phyloP scores from a whole-genome alignment of 2,888 invertebrate genomes.

The Chrysolina americana region DNA sequence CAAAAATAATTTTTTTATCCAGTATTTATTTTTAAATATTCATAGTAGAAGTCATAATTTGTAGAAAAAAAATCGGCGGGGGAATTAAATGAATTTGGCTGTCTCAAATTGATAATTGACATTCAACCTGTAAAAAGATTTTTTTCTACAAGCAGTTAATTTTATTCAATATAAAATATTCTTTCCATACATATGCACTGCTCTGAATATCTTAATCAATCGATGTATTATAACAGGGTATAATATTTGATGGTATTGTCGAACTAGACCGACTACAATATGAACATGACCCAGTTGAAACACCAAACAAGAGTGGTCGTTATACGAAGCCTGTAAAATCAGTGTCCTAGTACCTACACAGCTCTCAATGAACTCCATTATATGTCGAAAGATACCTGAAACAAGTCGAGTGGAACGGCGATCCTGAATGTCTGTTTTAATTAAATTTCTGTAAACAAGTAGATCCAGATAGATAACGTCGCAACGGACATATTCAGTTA shows the following conservation, averaged over 20 bases:
- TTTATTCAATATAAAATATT: too few species aligned
- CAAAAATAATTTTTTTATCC: too few species aligned
- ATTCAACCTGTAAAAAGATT: too few species aligned
- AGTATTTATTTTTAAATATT: too few species aligned
- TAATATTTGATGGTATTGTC: not conserved
- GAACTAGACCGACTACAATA: not conserved
- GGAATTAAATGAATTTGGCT: too few species aligned
- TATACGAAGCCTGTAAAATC: slow-evolving; percentile 24
- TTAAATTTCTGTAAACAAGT: slow-evolving; percentile 34
- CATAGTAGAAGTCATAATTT: too few species aligned
- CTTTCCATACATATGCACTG: too few species aligned
- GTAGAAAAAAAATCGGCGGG: too few species aligned
- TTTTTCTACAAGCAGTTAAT: too few species aligned
- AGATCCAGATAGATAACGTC: slow-evolving; percentile 28
- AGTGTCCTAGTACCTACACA: not conserved
- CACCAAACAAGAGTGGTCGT: not conserved
- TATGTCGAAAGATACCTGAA: slow-evolving; percentile 29
- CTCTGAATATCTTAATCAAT: not conserved
- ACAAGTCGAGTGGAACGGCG: slow-evolving; percentile 34
- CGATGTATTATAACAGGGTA: not conserved
- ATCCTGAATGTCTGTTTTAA: slow-evolving; percentile 29
- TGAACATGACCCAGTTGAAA: slow-evolving; percentile 7
- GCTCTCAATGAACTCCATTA: slow-evolving; percentile 26
- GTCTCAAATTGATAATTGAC: too few species aligned
- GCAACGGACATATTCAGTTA: slow-evolving; percentile 17